A percentile compares a stretch with the other conserved stretches of the same genome.
Conservation (phyloP, 2,113 vertebrate species). For the Ornithorhynchus anatinus region DNA sequence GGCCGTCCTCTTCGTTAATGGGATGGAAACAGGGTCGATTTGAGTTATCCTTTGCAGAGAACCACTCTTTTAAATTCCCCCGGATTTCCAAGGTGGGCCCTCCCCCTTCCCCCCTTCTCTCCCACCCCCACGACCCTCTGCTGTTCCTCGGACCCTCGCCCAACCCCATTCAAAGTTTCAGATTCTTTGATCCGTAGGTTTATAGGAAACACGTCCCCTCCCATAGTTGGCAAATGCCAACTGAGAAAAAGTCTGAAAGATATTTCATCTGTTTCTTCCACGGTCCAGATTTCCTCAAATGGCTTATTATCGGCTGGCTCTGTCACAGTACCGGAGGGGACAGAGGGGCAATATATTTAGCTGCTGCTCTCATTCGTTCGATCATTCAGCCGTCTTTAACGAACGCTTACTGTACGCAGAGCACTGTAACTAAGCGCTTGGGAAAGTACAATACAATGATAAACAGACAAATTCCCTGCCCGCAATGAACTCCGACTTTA, state of each 20-base stretch:
- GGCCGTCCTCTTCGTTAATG: conserved; percentile 32
- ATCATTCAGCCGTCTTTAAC: too few relatives aligned
- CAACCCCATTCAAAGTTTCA: too few relatives aligned
- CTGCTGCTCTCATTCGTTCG: too few relatives aligned
- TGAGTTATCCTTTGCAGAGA: neutral
- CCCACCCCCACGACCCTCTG: neutral
- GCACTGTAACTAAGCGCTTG: too few relatives aligned
- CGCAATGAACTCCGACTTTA: too few relatives aligned
- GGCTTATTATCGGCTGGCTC: too few relatives aligned
- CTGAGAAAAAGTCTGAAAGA: neutral
- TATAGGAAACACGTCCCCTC: neutral
- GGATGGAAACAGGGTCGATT: conserved; percentile 33
- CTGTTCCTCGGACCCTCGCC: too few relatives aligned
- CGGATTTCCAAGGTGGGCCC: conserved; percentile 13
- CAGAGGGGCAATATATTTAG: too few relatives aligned
- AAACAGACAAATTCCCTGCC: too few relatives aligned
- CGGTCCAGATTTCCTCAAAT: neutral
- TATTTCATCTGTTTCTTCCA: neutral
- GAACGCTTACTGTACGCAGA: too few relatives aligned
- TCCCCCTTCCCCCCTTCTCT: neutral
- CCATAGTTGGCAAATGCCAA: neutral
- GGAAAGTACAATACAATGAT: too few relatives aligned
- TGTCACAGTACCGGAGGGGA: neutral
- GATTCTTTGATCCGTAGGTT: too few relatives aligned
- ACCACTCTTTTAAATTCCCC: neutral